Base-by-base conservation (phyloP, 2,888 invertebrate species). In the Caenorhabditis sulstoni region DNA sequence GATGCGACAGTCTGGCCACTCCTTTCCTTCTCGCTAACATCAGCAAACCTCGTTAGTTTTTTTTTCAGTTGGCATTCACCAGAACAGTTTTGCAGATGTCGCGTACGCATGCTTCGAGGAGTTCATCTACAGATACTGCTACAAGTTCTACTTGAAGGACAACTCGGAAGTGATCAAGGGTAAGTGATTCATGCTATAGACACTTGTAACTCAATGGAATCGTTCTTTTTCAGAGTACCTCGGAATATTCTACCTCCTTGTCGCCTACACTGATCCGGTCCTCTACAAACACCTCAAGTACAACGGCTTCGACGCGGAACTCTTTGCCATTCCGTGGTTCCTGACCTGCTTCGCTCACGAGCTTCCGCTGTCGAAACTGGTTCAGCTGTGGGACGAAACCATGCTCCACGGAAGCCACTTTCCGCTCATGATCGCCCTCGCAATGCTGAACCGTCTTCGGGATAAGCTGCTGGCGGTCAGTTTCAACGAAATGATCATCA, bases 21-120 rank as follows among this genome's bases (percentile, higher is more conserved):
- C 99, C 99, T 0, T 99, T 99, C 92, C 92, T 99, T 3, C 95
- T 95, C 91, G 93, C 99, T 39, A 96, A 99, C 92, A 99, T 99
- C 90, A 96, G 96, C 91, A 94, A 97, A 91, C 97, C 98, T 93
- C 95, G 96, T 95, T 90, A 82, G 79, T 67, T n/a, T 12, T 58
- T 0, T 12, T 41, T 20, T 55, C 18, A 8, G 55, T 29, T 23
- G 12, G 18, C 39, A 50, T 9, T 20, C 14, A 35, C 29, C 29
- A 7, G 29, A 29, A 29, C 29, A 20, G 44, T 18, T 12, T 64
- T 86, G 74, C 91, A 96, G 97, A 97, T 29, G 93, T 95, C 84
- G 98, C 98, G 0, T 98, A 95, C 91, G 94, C 96, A 29, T 97
- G 97, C 90, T 92, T 99, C n/a, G 94, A 95, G 29, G 94, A 94